Base-by-base conservation (phyloP, 2,797 vertebrate genomes). In the Botia kubotai region DNA sequence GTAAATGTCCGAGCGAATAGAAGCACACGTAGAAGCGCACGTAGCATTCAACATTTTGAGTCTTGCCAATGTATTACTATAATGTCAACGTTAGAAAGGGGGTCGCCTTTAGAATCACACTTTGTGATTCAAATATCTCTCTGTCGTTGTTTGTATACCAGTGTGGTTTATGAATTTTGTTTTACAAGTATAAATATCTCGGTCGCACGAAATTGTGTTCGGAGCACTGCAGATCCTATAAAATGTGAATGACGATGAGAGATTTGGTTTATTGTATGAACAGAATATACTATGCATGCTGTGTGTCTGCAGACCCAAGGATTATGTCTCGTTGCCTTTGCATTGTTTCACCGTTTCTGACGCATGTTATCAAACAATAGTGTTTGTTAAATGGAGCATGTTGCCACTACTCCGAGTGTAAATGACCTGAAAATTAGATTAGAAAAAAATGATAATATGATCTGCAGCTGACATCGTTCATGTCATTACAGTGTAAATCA, bases 1-100 rank as follows among this genome's bases (percentile, higher is more conserved):
- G 93, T 91, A 70, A 36, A 80, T n/a, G 72, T 80, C 0, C 43
- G 43, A 46, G 21, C 14, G 17, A 16, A 21, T 53, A 26, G 23
- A 26, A 26, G 23, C 23, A 26, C 36, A 0, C 29, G 13, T 36
- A 33, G 71, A 43, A 14, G 17, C 55, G 55, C 10, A 10, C 17
- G 52, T 7, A 6, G 50, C 13, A 4, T 4, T 53, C 55, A 50
- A 23, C 57, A 43, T 46, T 57, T 77, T n/a, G 21, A 4, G 16
- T 36, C 48, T 12, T 48, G n/a, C 21, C 29, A 52, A 33, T 46
- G 43, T 21, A 3, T 39, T 17, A 55, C 33, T 7, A 21, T 7
- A 53, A 52, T 62, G 23, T 43, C 60, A 80, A 52, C 19, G n/a
- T 2, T 23, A 6, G 17, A 23, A 70, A 39, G 43, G 12, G 57